phyloP scores from a whole-genome alignment of 1,140 invertebrate species.

The Metaphire vulgaris region DNA sequence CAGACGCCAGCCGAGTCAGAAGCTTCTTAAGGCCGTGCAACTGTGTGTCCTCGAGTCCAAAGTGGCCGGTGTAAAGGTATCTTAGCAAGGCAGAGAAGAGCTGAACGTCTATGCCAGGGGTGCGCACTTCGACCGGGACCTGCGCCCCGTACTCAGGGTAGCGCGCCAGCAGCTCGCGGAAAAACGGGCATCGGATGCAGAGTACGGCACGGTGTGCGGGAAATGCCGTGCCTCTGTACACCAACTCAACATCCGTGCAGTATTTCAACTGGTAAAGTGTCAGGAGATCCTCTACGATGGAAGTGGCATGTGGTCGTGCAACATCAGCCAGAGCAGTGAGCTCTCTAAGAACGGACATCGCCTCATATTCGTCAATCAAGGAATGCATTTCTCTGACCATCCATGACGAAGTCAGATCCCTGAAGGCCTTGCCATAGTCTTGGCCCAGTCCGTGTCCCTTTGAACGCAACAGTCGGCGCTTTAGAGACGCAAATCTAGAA shows the following conservation, averaged over 20 bases:
- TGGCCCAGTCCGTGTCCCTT: constrained; percentile 71
- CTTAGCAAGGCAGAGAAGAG: constrained; percentile 76
- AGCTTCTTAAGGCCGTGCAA: constrained; percentile 51
- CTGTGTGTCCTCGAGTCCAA: constrained; percentile 51
- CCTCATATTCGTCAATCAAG: constrained; percentile 83
- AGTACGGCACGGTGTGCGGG: constrained; percentile 81
- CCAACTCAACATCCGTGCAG: constrained; percentile 83
- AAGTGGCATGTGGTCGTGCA: constrained; percentile 76
- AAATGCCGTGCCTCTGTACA: constrained; percentile 78
- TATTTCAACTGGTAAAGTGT: constrained; percentile 75
- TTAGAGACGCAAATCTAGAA: constrained; percentile 72
- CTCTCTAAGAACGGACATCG: constrained; percentile 76
- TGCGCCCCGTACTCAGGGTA: constrained; percentile 27
- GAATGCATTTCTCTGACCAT: constrained; percentile 71
- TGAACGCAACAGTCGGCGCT: constrained; percentile 68
- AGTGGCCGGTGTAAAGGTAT: constrained; percentile 82
- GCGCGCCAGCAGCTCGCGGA: constrained; percentile 62
- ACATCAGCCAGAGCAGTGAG: constrained; percentile 79
- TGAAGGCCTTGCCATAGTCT: constrained; percentile 78
- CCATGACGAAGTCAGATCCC: constrained; percentile 77
- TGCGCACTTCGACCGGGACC: constrained; percentile 71
- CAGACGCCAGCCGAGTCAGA: constrained; percentile 68
- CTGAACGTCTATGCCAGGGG: constrained; percentile 69
- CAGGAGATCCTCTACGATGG: constrained; percentile 77
- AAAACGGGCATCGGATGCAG: constrained; percentile 77